Evolutionary conservation across 1,140 invertebrate genomes (phyloP), one percentile per base, ranked within the genome.

Genomic region (Saccostrea cuccullata): DNA sequence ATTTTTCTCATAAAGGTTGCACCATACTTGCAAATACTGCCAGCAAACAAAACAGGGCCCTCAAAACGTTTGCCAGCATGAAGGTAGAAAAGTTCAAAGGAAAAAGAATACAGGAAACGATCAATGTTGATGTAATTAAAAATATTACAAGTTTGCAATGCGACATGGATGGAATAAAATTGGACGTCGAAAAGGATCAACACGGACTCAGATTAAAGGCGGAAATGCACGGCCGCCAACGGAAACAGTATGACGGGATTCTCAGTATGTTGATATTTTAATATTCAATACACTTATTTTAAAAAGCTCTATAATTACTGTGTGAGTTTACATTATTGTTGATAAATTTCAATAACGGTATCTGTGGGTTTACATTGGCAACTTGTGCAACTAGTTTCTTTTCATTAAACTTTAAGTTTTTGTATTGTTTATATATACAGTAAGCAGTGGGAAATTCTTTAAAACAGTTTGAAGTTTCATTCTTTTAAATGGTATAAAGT

Each of bases 171-270:
- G 70, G 70, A 77, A 77, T 77, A 15, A 26, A 26, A 3, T 36
- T 77, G 5, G 70, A 26, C 26, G 1, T 77, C 8, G 15, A 15
- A 26, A 15, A 26, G 13, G 26, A 5, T 77, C 58, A n/a, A n/a
- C 6, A 36, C 17, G 11, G 70, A 13, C 12, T 77, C 26, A 23
- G 26, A 12, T 26, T 77, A 26, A 77, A 26, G 26, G 70, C 70
- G 13, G 30, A 77, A 9, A 30, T 77, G 15, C 26, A 26, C 8
- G 26, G 11, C 30, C 26, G 70, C 15, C 70, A 77, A 26, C 23
- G 70, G 70, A 77, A 77, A 77, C 70, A 36, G 26, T 77, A 77
- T 17, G 26, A 11, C 12, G 70, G 70, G 36, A 77, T 77, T 77
- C 26, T 77, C 8, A 77, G 70, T 77, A 77, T 15, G 70, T 67